Conservation (phyloP, 2,888 invertebrate genomes). For the Mythimna vitellina region DNA sequence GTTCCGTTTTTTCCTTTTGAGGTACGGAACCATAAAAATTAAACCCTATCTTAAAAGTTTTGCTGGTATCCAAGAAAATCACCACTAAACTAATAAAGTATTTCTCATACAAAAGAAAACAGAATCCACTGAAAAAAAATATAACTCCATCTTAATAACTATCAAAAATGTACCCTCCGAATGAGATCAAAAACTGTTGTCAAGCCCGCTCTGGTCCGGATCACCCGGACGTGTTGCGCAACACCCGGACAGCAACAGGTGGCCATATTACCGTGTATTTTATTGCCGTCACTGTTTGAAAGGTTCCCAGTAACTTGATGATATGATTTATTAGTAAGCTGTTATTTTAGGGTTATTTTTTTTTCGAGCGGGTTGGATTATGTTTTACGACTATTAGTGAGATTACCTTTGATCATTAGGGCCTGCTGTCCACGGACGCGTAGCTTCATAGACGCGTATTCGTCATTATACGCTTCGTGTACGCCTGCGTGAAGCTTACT, state of each 20-base stretch:
- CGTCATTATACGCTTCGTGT: too few species aligned
- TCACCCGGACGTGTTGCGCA: conserved; percentile 74
- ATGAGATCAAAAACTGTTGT: conserved; percentile 45
- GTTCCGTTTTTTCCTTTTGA: too few species aligned
- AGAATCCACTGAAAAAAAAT: too few species aligned
- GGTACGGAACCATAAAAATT: too few species aligned
- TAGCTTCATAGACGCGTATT: too few species aligned
- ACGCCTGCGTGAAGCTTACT: too few species aligned
- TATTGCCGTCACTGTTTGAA: conserved; percentile 66
- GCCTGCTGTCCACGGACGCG: too few species aligned
- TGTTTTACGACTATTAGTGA: not conserved
- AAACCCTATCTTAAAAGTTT: not conserved
- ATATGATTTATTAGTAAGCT: conserved; percentile 22
- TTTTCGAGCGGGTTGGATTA: not conserved
- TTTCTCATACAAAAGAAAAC: not conserved
- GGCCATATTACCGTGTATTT: conserved; percentile 79
- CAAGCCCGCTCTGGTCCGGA: conserved; percentile 68
- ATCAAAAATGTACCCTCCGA: conserved; percentile 5
- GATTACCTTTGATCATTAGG: not conserved
- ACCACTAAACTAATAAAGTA: not conserved
- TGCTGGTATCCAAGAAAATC: not conserved
- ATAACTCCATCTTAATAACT: too few species aligned
- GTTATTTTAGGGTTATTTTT: not conserved
- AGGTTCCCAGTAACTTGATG: conserved; percentile 17
- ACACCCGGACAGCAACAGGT: conserved; percentile 80